Base-by-base conservation (phyloP, 2,888 invertebrate genomes). In the Busseola fusca region DNA sequence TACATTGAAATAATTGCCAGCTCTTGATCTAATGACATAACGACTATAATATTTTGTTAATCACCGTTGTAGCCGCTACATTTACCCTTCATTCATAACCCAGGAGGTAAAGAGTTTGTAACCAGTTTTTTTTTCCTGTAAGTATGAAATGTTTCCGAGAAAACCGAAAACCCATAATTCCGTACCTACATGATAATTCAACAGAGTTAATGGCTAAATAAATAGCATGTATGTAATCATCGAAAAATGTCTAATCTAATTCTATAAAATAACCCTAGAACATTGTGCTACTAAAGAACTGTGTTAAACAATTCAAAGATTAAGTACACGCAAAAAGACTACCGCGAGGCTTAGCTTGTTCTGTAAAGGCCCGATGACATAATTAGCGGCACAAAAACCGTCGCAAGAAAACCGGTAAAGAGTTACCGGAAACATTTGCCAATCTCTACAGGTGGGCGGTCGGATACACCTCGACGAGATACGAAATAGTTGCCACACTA, bases 371-470 rank as follows among this genome's bases (percentile, higher is more conserved):
- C 81, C 81, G 86, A 84, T 91, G 91, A 90, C 90, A 91, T 90
- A 92, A 90, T 91, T 89, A 81, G 76, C 64, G 67, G 67, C 80
- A 82, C 84, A 89, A 88, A 88, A 89, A 87, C 83, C 76, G 78
- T 87, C 84, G 80, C 85, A 86, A 84, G 85, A 87, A 86, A 90
- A 91, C 91, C 92, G 90, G 91, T 91, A 91, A 88, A 87, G 89
- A 85, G 86, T 87, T 73, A 89, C 91, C 94, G 95, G 95, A 94
- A 94, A 90, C 82, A 86, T 92, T 92, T 89, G 90, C 87, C 91
- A 93, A 93, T 91, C 88, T 87, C 85, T 86, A 80, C 82, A 83
- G 90, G 91, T 90, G 89, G 89, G 90, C 89, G 90, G 78, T 83
- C 87, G 86, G 87, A 85, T 84, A 80, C 76, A 59, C 63, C 65